Base-by-base conservation (phyloP, 2,888 invertebrate species). In the Onthophagus sagittarius region DNA sequence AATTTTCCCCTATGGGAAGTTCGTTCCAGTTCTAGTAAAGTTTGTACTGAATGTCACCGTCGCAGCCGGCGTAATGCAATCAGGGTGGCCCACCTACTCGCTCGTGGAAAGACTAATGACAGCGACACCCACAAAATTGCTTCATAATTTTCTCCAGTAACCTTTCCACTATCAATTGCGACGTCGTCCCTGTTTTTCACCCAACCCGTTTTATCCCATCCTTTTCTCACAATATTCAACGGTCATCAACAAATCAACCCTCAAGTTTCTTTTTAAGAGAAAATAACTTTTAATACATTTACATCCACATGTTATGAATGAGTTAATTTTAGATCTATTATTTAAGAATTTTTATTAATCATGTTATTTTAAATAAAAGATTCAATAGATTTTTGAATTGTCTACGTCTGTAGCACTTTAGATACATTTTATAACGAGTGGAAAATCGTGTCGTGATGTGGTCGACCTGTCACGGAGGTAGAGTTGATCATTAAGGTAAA, bases 101-200 rank as follows among this genome's bases (percentile, higher is more conserved):
- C 76, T 75, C 74, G 70, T 76, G 78, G 81, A 80, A 83, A 84
- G 83, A 84, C 83, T 84, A 84, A 84, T 84, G 83, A 84, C 82
- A 79, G 79, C 80, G 79, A 83, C 83, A 81, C 83, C 84, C 84
- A 81, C 84, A 83, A 84, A 84, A 85, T 85, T 85, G 84, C 84
- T 85, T 85, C 85, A 85, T 85, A 85, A 85, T 85, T 85, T 84
- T 83, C 84, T 82, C 82, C 73, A 80, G 82, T 83, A 84, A 84
- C 84, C 84, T 83, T 84, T 84, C 82, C 82, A 82, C 83, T 83
- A 84, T 84, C 84, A 84, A 84, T 84, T 84, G 80, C 78, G 78
- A 79, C 63, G 71, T 62, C 71, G 70, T 15, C 63, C 70, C 63
- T 53, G 70, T 39, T 71, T 31, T 69, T 62, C 69, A 64, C 15